A percentile compares a stretch with the other conserved stretches of the same genome.
phyloP scores from a whole-genome alignment of 53 echinoderm and acorn worm species.

The Crossaster papposus region DNA sequence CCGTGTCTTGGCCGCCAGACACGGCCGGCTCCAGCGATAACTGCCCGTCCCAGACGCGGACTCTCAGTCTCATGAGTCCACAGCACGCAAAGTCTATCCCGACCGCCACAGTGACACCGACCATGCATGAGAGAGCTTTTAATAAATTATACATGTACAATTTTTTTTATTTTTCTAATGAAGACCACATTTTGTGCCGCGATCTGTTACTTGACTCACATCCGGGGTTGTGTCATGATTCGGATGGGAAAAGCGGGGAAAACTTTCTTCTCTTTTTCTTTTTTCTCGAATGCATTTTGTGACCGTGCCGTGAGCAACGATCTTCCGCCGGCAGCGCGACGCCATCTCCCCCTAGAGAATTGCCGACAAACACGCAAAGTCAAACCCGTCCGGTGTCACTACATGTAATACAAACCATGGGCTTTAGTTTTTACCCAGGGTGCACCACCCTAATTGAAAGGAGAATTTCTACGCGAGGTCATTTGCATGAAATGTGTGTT shows the following conservation, averaged over 20 bases:
- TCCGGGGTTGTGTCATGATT: constrained; percentile 6
- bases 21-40: neutral
- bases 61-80: neutral
- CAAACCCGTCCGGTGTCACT: too few species aligned
- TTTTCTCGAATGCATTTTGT: neutral
- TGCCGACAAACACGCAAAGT: neutral
- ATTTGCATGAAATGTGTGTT: too few species aligned
- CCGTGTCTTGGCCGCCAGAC: neutral
- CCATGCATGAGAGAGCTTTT: too few species aligned
- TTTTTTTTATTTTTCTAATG: constrained; percentile 7
- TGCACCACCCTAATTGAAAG: too few species aligned
- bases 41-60: neutral
- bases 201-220: constrained; percentile 20
- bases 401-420: too few species aligned
- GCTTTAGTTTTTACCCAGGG: too few species aligned
- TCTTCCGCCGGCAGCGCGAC: neutral
- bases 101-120: neutral
- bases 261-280: neutral
- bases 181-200: constrained; percentile 40
- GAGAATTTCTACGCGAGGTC: too few species aligned
- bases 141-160: neutral
- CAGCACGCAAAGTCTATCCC: constrained; percentile 2
- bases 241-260: neutral
- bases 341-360: constrained; percentile 1
- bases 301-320: neutral